Evolutionary conservation across 2,113 vertebrate genomes (phyloP).

Genomic region (Chionomys nivalis): DNA sequence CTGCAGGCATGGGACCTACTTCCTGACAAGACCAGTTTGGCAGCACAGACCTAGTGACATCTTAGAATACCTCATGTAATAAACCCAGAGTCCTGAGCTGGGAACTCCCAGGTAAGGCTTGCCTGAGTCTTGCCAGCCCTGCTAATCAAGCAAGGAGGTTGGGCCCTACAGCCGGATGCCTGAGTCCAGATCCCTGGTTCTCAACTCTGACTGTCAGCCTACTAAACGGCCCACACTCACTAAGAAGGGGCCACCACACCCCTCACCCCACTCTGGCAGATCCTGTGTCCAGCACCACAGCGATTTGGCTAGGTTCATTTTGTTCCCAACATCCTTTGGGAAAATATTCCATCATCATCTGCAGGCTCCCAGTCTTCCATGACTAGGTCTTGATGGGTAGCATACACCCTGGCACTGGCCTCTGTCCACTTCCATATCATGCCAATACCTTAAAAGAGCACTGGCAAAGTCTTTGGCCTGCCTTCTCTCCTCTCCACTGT

Average conservation of each 20-base stretch:
- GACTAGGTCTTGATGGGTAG: not conserved
- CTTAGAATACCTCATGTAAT: accelerated
- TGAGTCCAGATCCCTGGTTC: not conserved
- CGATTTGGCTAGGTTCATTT: not conserved
- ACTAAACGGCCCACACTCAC: accelerated
- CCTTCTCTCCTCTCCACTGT: not conserved
- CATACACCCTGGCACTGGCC: not conserved
- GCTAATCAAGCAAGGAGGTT: not conserved
- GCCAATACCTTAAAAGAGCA: not conserved
- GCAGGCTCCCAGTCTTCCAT: not conserved
- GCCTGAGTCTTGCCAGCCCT: not conserved
- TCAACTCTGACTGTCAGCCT: not conserved
- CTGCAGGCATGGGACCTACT: accelerated
- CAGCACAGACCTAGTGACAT: not conserved
- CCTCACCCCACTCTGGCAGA: too few relatives aligned
- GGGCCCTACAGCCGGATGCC: not conserved
- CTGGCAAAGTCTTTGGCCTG: not conserved
- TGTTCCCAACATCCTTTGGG: not conserved
- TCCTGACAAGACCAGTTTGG: not conserved
- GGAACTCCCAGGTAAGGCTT: not conserved
- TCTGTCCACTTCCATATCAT: not conserved
- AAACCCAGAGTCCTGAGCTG: not conserved
- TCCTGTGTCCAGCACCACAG: not conserved
- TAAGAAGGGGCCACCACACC: not conserved
- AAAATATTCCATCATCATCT: not conserved